Base-by-base conservation (phyloP, 2,113 vertebrate species). In the Rhea americana region DNA sequence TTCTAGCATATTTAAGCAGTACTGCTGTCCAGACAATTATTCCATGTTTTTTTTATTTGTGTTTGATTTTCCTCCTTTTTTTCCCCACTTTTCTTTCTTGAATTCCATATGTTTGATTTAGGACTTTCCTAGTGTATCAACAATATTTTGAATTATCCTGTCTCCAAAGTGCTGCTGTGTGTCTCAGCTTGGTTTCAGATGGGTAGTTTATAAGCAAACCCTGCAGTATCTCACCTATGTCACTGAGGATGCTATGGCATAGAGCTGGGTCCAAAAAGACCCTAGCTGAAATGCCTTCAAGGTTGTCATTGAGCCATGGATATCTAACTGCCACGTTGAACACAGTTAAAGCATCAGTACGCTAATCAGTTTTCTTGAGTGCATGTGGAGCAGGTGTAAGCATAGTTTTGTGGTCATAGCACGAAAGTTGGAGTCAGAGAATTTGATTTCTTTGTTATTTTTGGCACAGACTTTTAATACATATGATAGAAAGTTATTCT, bases 271-370 rank as follows among this genome's bases (percentile, higher is more conserved):
- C 22, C 28, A 17, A 17, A 25, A 79, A 68, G 58, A 32, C 22
- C 26, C 17, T 5, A 1, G 16, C 65, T 73, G 22, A 82, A 73
- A 35, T 28, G 7, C 19, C 41, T 67, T 85, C 56, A 66, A 59
- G 51, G 8, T 12, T 83, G 47, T 50, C 50, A 30, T 32, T 37
- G n/a, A 83, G 30, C 45, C 12, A 35, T 14, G 59, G 50, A 35
- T 55, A 45, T 9, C 28, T 53, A 25, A 41, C 5, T 0, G 0
- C 32, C 13, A 19, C 50, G 4, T 58, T 70, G 19, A 2, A 0
- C 24, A 12, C 45, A 71, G 14, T 22, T 25, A 61, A 37, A 83
- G 81, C 47, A 74, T 6, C 39, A 32, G 18, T 21, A 13, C 2
- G 21, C 39, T 25, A 53, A 50, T 53, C 50, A 17, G 5, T 72